Evolutionary conservation across 2,888 invertebrate genomes (phyloP).

Genomic region (Drosophila vallismaia): DNA sequence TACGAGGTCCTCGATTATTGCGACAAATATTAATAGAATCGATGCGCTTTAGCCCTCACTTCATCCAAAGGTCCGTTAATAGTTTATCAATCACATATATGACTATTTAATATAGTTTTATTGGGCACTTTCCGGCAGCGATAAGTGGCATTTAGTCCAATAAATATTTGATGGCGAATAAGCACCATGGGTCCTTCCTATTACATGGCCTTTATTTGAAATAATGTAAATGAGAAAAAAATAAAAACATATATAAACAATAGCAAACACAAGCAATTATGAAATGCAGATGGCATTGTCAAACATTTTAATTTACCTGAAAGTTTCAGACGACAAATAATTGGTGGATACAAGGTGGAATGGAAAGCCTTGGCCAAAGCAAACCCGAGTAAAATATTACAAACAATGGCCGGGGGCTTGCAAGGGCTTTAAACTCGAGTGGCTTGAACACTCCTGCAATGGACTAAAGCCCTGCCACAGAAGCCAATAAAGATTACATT

Average conservation of each 20-base stretch:
- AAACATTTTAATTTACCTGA: constrained; percentile 39
- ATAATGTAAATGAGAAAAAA: constrained; percentile 4
- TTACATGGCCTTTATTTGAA: not conserved
- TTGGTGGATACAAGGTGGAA: not conserved
- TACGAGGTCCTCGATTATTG: constrained; percentile 19
- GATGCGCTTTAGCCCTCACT: not conserved
- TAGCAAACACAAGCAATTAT: constrained; percentile 29
- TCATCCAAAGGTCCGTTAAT: not conserved
- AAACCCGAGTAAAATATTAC: constrained; percentile 24
- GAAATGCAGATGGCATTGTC: constrained; percentile 27
- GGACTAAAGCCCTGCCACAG: too few relatives aligned
- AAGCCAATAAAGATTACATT: too few relatives aligned
- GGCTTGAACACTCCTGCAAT: constrained; percentile 4
- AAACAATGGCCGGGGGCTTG: constrained; percentile 28
- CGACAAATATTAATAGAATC: constrained; percentile 13
- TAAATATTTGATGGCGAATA: constrained; percentile 19
- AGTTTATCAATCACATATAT: constrained; percentile 21
- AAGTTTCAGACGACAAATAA: constrained; percentile 1
- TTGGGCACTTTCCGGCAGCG: constrained; percentile 11
- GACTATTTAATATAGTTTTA: constrained; percentile 21
- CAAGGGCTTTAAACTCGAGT: constrained; percentile 12
- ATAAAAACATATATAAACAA: constrained; percentile 18
- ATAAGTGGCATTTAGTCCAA: constrained; percentile 23
- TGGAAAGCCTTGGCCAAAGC: constrained; percentile 3
- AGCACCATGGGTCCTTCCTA: not conserved